These are phyloP conservation scores for Dendrocincla fuliginosa DNA, from an alignment of 2,797 vertebrate species.

Conservation along the genomic window DNA sequence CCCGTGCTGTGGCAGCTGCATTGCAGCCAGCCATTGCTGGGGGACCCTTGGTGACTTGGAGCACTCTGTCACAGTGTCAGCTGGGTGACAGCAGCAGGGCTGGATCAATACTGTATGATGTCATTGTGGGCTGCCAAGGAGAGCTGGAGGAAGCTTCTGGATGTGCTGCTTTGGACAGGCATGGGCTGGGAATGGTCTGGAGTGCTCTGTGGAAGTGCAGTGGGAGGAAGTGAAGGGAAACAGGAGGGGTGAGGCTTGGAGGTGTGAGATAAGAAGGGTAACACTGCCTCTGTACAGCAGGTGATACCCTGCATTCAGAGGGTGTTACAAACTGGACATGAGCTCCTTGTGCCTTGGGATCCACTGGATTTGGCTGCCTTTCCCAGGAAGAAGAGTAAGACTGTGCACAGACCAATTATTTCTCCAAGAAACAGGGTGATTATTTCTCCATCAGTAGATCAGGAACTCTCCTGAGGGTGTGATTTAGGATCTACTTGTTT, in stretches of 20 bases:
- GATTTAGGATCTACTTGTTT: not conserved
- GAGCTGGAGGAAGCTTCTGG: not conserved
- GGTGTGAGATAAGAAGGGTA: not conserved
- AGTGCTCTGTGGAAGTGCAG: not conserved
- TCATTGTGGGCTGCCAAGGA: not conserved
- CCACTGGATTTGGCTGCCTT: not conserved
- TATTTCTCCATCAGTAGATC: not conserved
- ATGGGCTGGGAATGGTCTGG: not conserved
- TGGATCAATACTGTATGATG: not conserved
- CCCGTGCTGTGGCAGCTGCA: not conserved
- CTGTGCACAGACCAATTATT: not conserved
- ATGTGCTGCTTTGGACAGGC: not conserved
- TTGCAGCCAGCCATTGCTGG: not conserved
- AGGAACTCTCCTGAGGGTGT: not conserved
- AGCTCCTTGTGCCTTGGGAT: not conserved
- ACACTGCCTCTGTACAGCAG: rapidly evolving
- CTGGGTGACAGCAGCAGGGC: not conserved
- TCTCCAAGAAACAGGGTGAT: not conserved
- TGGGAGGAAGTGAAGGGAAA: not conserved
- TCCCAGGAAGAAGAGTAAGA: not conserved
- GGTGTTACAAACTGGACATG: rapidly evolving
- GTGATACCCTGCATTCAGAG: not conserved
- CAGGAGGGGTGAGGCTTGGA: not conserved
- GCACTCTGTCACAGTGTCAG: not conserved
- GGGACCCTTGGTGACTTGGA: not conserved